Base-by-base conservation (phyloP, 2,113 vertebrate species). In the Furnarius figulus region DNA sequence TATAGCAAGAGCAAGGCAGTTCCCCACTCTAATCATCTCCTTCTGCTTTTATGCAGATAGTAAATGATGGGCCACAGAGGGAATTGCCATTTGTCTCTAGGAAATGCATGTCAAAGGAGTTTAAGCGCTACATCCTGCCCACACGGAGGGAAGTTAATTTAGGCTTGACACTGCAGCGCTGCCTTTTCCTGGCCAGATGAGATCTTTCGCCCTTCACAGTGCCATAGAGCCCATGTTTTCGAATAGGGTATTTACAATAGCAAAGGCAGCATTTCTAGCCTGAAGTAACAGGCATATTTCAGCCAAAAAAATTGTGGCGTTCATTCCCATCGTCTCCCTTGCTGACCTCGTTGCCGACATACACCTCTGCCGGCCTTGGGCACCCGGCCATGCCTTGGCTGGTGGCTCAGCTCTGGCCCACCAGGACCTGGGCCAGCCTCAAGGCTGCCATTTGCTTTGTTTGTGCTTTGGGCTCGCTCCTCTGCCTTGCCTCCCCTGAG, bases 31-130 rank as follows among this genome's bases (percentile, higher is more conserved):
- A 75, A 94, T 92, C 24, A 82, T 73, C 94, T 81, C 76, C 70
- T 92, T 37, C 68, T 87, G 75, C 81, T 84, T 96, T 93, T 90
- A 90, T 82, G 86, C 49, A 92, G 86, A 85, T 92, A 71, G 61
- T 82, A 91, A 87, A 84, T 75, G 89, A 94, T 61, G 89, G 61
- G 49, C 74, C 86, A 65, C 80, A 44, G 79, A 89, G 90, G 87
- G 91, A 94, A 47, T 84, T 95, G 65, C 52, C 66, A 52, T 88
- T 95, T 37, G 5, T 87, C 74, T 83, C 80, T 65, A 72, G 67
- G 86, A 95, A 91, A 88, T 70, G 74, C 53, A 40, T 42, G 65
- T 78, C 84, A 81, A 35, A 90, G 80, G 84, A 61, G 72, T 86
- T 95, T 62, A 88, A 90, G 76, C 4, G 0, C 67, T 80, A 73